A percentile compares a stretch with the other conserved stretches of the same genome.
phyloP scores from a whole-genome alignment of 2,888 invertebrate genomes.

The Eupsilia transversa region DNA sequence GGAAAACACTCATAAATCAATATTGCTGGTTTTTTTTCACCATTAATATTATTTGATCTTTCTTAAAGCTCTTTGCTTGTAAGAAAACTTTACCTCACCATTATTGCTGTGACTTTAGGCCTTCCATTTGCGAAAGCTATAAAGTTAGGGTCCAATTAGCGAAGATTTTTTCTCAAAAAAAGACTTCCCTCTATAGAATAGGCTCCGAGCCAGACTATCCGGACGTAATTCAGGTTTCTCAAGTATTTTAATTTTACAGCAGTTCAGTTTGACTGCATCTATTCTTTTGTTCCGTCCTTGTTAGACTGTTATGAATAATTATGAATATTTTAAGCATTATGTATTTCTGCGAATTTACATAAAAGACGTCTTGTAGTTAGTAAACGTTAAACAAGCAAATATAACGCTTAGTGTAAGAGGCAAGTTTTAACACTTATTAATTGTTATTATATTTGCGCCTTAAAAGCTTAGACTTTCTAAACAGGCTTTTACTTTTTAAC shows the following conservation, averaged over 20 bases:
- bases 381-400: constrained; percentile 12
- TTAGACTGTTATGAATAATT: constrained; percentile 25
- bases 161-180: background rate
- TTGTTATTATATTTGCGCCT: background rate
- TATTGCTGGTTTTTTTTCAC: too few species aligned
- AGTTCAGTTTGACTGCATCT: constrained; percentile 14
- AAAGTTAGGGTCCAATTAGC: constrained; percentile 39
- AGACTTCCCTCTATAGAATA: constrained; percentile 8
- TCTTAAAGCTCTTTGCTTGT: background rate
- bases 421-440: background rate
- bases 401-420: background rate
- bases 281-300: constrained; percentile 29
- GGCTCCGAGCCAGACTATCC: constrained; percentile 23
- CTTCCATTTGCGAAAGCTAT: constrained; percentile 6
- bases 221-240: constrained; percentile 23
- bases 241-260: constrained; percentile 25
- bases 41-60: too few species aligned
- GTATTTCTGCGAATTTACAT: constrained; percentile 27
- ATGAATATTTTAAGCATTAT: constrained; percentile 11
- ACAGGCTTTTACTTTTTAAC: background rate
- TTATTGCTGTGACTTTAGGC: background rate
- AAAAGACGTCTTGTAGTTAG: background rate
- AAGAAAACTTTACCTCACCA: background rate
- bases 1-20: background rate
- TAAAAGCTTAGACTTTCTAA: constrained; percentile 22